Conservation (phyloP, 2,113 vertebrate species). For the Nestor notabilis region DNA sequence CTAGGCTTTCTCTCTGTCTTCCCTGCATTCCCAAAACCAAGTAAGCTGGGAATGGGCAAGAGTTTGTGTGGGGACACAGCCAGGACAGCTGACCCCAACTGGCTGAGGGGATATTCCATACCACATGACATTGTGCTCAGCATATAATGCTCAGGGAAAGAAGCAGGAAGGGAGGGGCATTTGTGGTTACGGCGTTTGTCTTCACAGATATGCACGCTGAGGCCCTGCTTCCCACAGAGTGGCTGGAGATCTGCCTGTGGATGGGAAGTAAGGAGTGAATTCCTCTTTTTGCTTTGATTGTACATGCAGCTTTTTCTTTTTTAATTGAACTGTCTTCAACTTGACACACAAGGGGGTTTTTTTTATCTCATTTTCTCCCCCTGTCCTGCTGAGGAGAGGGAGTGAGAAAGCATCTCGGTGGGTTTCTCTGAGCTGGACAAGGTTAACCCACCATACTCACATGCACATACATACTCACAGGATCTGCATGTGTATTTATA, state of each 20-base stretch:
- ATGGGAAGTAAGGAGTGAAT: background rate
- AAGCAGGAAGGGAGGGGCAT: background rate
- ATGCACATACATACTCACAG: background rate
- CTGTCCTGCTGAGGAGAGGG: background rate
- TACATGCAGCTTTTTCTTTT: background rate
- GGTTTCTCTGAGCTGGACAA: background rate
- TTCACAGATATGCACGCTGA: rapidly evolving
- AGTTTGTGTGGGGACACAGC: background rate
- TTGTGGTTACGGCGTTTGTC: background rate
- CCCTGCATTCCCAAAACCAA: background rate
- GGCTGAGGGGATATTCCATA: background rate
- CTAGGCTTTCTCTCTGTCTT: background rate
- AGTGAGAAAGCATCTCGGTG: background rate
- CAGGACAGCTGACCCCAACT: background rate
- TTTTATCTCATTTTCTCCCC: background rate
- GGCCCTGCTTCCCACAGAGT: background rate
- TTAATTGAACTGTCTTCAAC: background rate
- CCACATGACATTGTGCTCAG: rapidly evolving
- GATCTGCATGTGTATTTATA: background rate
- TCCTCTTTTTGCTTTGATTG: background rate
- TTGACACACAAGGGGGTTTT: background rate
- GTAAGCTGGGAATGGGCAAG: background rate
- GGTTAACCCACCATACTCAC: background rate
- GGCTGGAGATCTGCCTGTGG: background rate
- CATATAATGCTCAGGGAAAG: background rate